Evolutionary conservation across 2,797 vertebrate genomes (phyloP).

Genomic region (Falco concolor): DNA sequence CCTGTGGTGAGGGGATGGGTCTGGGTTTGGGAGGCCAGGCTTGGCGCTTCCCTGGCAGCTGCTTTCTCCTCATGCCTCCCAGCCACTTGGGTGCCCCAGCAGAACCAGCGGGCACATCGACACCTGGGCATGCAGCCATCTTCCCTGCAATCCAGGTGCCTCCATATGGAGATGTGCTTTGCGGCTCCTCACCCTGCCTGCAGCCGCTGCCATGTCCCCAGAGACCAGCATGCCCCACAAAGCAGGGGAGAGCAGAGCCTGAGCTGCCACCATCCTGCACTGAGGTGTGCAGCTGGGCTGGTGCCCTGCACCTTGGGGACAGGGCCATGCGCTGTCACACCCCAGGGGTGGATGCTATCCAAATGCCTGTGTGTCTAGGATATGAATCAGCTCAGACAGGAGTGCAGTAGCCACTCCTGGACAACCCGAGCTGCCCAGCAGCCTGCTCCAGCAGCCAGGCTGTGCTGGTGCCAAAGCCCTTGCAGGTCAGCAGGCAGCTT

Average conservation of each 20-base stretch:
- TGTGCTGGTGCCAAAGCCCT: not conserved
- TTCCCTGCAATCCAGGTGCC: not conserved
- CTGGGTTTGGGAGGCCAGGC: not conserved
- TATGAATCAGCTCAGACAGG: slow-evolving; percentile 28
- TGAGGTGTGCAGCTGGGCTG: not conserved
- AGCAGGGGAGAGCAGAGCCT: not conserved
- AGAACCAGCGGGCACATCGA: accelerated
- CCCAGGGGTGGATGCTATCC: not conserved
- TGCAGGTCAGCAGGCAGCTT: not conserved
- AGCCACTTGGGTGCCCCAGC: not conserved
- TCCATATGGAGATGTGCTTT: not conserved
- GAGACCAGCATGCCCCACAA: not conserved
- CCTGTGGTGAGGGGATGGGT: accelerated
- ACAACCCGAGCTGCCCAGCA: not conserved
- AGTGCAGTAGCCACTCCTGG: not conserved
- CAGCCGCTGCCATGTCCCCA: not conserved
- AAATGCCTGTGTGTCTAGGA: slow-evolving; percentile 38
- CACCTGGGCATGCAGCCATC: not conserved
- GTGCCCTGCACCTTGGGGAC: not conserved
- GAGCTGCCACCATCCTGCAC: not conserved
- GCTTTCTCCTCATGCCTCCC: not conserved
- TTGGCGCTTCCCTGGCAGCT: not conserved
- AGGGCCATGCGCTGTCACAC: not conserved
- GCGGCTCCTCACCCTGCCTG: not conserved
- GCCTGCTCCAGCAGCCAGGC: not conserved